Evolutionary conservation across 2,797 vertebrate species (phyloP).

Genomic region (Sebastes ruberrimus): DNA sequence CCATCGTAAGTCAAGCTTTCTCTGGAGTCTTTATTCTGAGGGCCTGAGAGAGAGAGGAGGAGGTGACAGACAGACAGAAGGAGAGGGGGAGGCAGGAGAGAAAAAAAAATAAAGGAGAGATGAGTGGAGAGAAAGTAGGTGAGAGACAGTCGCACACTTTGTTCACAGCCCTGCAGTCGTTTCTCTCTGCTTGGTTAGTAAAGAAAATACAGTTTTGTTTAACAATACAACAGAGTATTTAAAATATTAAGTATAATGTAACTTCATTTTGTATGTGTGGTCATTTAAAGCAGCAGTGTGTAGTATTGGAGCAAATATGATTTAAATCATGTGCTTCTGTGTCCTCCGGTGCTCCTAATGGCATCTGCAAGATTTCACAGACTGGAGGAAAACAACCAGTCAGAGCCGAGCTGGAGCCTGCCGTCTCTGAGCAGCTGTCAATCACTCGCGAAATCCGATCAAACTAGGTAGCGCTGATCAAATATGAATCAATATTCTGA

Average conservation of each 20-base stretch:
- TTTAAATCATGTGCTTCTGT: no score
- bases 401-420: no score
- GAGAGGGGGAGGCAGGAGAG: conserved; percentile 59
- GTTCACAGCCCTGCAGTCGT: conserved; percentile 60
- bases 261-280: not conserved
- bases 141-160: conserved; percentile 74
- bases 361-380: no score
- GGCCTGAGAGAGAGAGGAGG: conserved; percentile 77
- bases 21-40: conserved; percentile 92
- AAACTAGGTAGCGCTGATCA: no score
- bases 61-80: conserved; percentile 68
- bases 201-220: conserved; percentile 25
- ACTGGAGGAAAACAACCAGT: no score
- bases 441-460: no score
- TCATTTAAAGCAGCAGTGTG: not conserved
- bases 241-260: not conserved
- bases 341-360: no score
- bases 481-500: no score
- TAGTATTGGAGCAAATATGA: no score
- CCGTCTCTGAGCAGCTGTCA: no score
- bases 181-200: conserved; percentile 14
- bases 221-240: not conserved
- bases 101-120: conserved; percentile 18
- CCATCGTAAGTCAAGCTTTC: conserved; percentile 94
- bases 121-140: conserved; percentile 55